These are phyloP conservation scores for Scrobipalpa costella DNA, from an alignment of 2,888 invertebrate species.

Conservation along the genomic window DNA sequence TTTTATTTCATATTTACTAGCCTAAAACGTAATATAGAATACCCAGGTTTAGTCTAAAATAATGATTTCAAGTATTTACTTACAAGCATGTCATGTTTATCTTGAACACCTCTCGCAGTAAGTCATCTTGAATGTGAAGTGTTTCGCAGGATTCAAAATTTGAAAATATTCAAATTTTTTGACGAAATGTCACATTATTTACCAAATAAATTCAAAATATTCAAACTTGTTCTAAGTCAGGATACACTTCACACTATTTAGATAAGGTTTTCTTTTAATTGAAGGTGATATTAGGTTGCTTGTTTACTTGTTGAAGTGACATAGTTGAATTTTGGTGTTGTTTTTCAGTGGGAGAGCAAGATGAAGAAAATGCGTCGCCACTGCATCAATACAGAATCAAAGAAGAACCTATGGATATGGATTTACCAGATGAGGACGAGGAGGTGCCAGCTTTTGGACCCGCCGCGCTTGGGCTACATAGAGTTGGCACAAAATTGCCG, in stretches of 20 bases:
- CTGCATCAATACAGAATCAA: constrained; percentile 68
- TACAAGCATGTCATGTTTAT: constrained; percentile 3
- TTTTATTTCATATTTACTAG: constrained; percentile 54
- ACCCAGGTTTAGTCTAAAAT: constrained; percentile 13
- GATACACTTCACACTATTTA: constrained; percentile 14
- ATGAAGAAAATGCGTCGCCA: constrained; percentile 54
- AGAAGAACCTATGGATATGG: constrained; percentile 82
- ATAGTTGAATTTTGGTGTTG: constrained; percentile 5
- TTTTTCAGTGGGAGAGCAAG: constrained; percentile 51
- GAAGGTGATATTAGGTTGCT: constrained; percentile 14
- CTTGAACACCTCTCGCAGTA: background rate
- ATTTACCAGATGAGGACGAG: constrained; percentile 84
- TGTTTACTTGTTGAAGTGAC: constrained; percentile 17
- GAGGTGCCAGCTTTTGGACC: constrained; percentile 88
- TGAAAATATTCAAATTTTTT: constrained; percentile 79
- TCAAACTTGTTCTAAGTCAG: background rate
- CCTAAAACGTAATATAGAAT: background rate
- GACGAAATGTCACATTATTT: constrained; percentile 61
- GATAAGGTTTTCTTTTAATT: background rate
- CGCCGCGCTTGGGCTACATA: constrained; percentile 89
- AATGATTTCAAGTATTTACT: constrained; percentile 25
- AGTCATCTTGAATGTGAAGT: constrained; percentile 43
- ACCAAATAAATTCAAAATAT: constrained; percentile 48
- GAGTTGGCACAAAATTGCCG: constrained; percentile 89
- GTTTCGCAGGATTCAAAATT: constrained; percentile 75